A percentile compares a stretch with the other conserved stretches of the same genome.
Evolutionary conservation across 2,888 invertebrate species (phyloP).

Genomic region (Dyspetes luteomarginatus): DNA sequence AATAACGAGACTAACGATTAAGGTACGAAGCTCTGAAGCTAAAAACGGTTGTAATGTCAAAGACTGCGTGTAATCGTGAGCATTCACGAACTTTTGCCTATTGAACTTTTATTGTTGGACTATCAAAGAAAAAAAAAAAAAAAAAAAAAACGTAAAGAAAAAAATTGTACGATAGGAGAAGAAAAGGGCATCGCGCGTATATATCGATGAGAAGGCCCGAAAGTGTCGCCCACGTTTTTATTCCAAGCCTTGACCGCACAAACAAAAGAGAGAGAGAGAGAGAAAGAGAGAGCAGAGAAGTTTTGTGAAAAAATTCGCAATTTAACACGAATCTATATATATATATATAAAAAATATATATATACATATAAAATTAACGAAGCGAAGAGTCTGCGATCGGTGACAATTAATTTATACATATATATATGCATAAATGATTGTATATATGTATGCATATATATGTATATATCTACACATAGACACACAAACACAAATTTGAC

Average conservation of each 20-base stretch:
- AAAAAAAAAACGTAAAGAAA: neutral
- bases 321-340: constrained; percentile 38
- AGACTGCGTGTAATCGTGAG: constrained; percentile 63
- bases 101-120: constrained; percentile 62
- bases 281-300: constrained; percentile 1
- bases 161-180: neutral
- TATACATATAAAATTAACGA: constrained; percentile 26
- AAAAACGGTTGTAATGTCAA: constrained; percentile 55
- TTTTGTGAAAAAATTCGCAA: constrained; percentile 42
- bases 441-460: constrained; percentile 3
- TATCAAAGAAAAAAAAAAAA: constrained; percentile 41
- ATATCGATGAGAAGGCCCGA: constrained; percentile 48
- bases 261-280: constrained; percentile 18
- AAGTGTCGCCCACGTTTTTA: constrained; percentile 68
- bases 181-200: constrained; percentile 18
- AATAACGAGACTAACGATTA: constrained; percentile 21
- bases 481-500: constrained; percentile 5
- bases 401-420: constrained; percentile 51
- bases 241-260: constrained; percentile 65
- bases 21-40: constrained; percentile 21
- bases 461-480: neutral
- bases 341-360: constrained; percentile 15
- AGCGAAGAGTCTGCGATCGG: constrained; percentile 45
- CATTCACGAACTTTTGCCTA: constrained; percentile 65
- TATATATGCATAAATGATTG: constrained; percentile 28